Evolutionary conservation across 64 coral and sea anemone species (phyloP), one percentile per base, ranked within the genome.

Genomic region (Montipora sp.): DNA sequence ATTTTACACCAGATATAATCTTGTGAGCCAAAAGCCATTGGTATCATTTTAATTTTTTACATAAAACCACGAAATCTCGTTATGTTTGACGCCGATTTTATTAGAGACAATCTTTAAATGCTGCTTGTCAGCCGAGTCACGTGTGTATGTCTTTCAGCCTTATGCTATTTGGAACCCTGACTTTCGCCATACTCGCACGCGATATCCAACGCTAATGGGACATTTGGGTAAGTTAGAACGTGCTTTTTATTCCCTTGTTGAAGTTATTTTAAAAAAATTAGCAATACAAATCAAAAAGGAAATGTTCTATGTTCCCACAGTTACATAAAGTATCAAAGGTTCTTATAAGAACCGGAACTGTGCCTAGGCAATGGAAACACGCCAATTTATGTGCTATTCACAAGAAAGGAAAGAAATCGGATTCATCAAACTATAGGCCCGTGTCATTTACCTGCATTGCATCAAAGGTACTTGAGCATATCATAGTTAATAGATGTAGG

Each of bases 131-230:
- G 20, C 18, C 4, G 21, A 21, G 68, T 80, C 36, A 66, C 58
- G 5, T 67, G 22, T 60, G 57, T 27, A 22, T 27, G 51, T 80
- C 48, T 44, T 58, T 16, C 73, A 93, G 91, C 77, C 91, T 9
- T 93, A 93, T 7, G 91, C 91, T 80, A 93, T 93, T 19, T 93
- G 91, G 91, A 93, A 93, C 24, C 91, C 91, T 51, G 83, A 93
- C 91, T 93, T 93, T 18, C 75, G 91, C 8, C 83, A 93, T 53
- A 93, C 75, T 1, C 53, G 76, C 15, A 18, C 60, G 2, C 60
- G 91, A 47, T 93, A 80, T 15, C 60, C 83, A 45, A 53, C 84
- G 70, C 61, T 88, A 16, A 9, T 93, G 68, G 48, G 47, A 55
- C 83, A 87, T 65, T 22, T 93, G 22, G 83, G 91, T 93, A 12